phyloP scores from a whole-genome alignment of 2,113 vertebrate genomes.

The Taurulus bubalis region DNA sequence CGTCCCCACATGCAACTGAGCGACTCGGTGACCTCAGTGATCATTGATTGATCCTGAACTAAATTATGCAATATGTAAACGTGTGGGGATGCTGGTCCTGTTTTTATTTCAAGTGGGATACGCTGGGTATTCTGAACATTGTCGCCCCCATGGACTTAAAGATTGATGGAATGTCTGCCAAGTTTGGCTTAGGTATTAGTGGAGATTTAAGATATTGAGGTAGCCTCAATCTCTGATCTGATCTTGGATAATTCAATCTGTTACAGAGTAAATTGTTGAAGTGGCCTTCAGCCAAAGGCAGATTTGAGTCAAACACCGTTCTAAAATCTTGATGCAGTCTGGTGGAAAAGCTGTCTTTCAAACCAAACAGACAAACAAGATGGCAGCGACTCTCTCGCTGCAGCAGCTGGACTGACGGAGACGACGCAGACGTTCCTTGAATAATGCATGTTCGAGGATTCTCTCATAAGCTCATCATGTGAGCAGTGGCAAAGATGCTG shows the following conservation, averaged over 20 bases:
- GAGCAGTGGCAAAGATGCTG: slow-evolving; percentile 15
- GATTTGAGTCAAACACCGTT: slow-evolving; percentile 17
- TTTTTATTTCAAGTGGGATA: slow-evolving; percentile 1
- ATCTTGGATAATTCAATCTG: slow-evolving; percentile 50
- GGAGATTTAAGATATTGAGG: slow-evolving; percentile 21
- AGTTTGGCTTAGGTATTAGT: slow-evolving; percentile 18
- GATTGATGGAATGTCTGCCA: slow-evolving; percentile 2
- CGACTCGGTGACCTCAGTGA: background rate
- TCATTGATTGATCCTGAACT: background rate
- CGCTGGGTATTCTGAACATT: background rate
- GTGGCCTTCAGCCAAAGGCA: slow-evolving; percentile 16
- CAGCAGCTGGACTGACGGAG: slow-evolving; percentile 1
- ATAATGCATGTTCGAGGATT: slow-evolving; percentile 29
- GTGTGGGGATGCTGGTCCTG: background rate
- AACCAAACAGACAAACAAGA: slow-evolving; percentile 26
- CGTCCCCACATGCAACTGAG: background rate
- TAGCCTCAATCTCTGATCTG: slow-evolving; percentile 47
- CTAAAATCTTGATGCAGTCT: slow-evolving; percentile 30
- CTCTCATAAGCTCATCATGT: slow-evolving; percentile 33
- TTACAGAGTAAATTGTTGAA: slow-evolving; percentile 30
- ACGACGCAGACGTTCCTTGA: slow-evolving; percentile 28
- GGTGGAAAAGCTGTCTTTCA: slow-evolving; percentile 18
- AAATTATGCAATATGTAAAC: slow-evolving; percentile 12
- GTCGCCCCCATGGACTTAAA: slow-evolving; percentile 9
- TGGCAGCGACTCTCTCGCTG: background rate